Percentiles rank a stretch among this genome's conserved stretches.
phyloP scores from a whole-genome alignment of 2,797 vertebrate species.

The Pseudochirops cupreus region DNA sequence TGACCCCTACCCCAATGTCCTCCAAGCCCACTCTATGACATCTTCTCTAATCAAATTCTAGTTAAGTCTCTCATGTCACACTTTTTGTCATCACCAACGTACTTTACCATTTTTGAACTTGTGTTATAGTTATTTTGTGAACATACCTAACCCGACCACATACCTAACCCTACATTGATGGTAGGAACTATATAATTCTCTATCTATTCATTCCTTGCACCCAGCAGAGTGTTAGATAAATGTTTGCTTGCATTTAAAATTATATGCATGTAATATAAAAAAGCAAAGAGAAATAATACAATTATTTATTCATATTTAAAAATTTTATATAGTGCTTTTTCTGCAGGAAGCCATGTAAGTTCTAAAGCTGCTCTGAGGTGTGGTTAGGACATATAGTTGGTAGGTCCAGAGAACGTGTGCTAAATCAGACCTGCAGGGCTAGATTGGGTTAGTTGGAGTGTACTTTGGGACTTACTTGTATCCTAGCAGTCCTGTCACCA shows the following conservation, averaged over 20 bases:
- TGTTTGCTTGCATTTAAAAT: background rate
- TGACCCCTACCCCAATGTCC: background rate
- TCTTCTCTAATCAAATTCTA: background rate
- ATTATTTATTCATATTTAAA: background rate
- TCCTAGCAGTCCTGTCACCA: constrained; percentile 84
- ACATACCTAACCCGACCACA: background rate
- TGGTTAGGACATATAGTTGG: background rate
- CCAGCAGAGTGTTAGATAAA: background rate
- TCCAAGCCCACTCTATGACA: background rate
- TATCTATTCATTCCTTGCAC: background rate
- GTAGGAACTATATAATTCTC: background rate
- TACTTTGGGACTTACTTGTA: constrained; percentile 81
- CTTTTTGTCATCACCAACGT: background rate
- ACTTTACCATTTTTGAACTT: background rate
- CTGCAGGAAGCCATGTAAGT: background rate
- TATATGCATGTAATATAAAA: background rate
- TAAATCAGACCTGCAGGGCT: background rate
- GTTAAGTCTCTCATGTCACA: background rate
- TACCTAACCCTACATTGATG: background rate
- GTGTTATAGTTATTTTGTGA: background rate
- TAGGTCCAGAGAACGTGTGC: background rate
- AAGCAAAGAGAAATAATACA: background rate
- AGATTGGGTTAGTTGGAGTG: background rate
- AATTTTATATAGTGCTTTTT: background rate
- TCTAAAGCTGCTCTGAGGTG: background rate